A percentile compares a stretch with the other conserved stretches of the same genome.
Conservation (phyloP, 2,797 vertebrate species). For the Sebastiscus tertius region DNA sequence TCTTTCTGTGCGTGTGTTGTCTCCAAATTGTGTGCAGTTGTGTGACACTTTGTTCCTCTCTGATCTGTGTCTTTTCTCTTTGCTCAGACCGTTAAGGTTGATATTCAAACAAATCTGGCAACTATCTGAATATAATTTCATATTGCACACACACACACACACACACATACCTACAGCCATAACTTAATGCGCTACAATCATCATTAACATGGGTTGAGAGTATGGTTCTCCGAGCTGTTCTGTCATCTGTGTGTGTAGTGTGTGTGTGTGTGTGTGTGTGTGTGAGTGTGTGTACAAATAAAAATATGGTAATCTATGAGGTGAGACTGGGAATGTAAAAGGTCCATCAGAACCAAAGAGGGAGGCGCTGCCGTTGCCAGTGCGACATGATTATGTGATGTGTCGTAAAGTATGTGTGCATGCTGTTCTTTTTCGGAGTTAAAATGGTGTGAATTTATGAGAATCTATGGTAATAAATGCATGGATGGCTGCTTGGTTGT, state of each 20-base stretch:
- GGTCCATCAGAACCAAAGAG: constrained; percentile 32
- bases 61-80: neutral
- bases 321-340: constrained; percentile 43
- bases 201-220: constrained; percentile 3
- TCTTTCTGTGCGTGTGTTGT: constrained; percentile 17
- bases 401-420: constrained; percentile 16
- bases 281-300: constrained; percentile 19
- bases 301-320: constrained; percentile 56
- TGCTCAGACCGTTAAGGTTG: neutral
- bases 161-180: neutral
- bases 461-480: constrained; percentile 65
- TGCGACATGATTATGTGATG: constrained; percentile 35
- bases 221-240: constrained; percentile 13
- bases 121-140: neutral
- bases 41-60: constrained; percentile 21
- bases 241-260: neutral
- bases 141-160: neutral
- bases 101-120: neutral
- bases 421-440: constrained; percentile 54
- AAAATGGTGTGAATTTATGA: constrained; percentile 56
- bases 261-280: neutral
- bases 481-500: constrained; percentile 33
- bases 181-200: neutral
- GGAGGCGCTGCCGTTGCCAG: neutral
- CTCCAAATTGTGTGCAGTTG: neutral